These are phyloP conservation scores for Eledona agricola DNA, from an alignment of 2,888 invertebrate species.

Conservation along the genomic window DNA sequence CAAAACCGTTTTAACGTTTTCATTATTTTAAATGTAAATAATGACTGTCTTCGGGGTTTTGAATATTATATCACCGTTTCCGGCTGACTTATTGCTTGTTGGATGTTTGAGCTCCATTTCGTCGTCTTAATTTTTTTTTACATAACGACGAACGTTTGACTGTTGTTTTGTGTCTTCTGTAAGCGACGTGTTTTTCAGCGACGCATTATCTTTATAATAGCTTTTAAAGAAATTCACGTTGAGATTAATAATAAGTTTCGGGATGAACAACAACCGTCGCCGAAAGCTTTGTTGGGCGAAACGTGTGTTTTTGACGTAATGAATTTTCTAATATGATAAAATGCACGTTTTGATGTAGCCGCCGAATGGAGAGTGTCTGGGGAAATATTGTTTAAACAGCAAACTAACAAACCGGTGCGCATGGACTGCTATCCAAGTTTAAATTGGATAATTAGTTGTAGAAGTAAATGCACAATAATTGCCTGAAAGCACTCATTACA, in stretches of 20 bases:
- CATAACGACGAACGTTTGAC: no score
- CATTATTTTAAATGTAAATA: conserved; percentile 25
- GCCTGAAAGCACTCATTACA: conserved; percentile 26
- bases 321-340: no score
- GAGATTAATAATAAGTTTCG: conserved; percentile 1
- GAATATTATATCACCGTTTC: conserved; percentile 13
- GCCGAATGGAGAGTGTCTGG: no score
- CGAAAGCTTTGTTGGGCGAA: no score
- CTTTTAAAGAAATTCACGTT: conserved; percentile 9
- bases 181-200: conserved; percentile 1
- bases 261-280: conserved; percentile 4
- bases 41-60: conserved; percentile 6
- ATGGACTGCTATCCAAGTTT: conserved; percentile 22
- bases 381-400: conserved; percentile 11
- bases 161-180: conserved; percentile 2
- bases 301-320: no score
- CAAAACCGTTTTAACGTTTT: conserved; percentile 1
- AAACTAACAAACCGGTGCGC: conserved; percentile 29
- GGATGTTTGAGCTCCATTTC: conserved; percentile 21
- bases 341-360: no score
- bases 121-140: conserved; percentile 22
- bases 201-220: no score
- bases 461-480: conserved; percentile 33
- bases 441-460: conserved; percentile 35
- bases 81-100: conserved; percentile 21